A percentile compares a stretch with the other conserved stretches of the same genome.
Evolutionary conservation across 2,797 vertebrate species (phyloP).

Genomic region (Danio tinwini): DNA sequence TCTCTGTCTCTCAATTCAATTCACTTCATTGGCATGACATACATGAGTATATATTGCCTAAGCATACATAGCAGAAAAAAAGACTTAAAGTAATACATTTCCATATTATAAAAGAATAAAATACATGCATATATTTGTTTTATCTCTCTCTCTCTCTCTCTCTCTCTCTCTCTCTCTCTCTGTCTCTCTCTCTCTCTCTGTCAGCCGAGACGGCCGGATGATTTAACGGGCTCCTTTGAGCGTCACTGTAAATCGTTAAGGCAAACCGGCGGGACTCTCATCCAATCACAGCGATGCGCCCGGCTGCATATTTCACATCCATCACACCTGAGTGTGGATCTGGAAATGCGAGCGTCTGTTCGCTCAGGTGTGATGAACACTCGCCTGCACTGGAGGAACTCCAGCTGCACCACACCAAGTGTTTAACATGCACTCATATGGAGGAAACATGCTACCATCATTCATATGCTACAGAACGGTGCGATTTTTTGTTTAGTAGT

Average conservation of each 20-base stretch:
- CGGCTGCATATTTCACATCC: constrained; percentile 27
- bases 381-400: not conserved
- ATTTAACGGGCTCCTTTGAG: constrained; percentile 42
- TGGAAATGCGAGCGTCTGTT: not conserved
- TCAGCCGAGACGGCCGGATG: constrained; percentile 18
- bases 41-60: too few relatives aligned
- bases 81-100: too few relatives aligned
- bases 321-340: constrained; percentile 44
- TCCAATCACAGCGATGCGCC: constrained; percentile 51
- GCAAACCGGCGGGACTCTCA: constrained; percentile 42
- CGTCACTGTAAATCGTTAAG: constrained; percentile 43
- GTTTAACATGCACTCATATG: not conserved
- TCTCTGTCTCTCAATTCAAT: too few relatives aligned
- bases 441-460: not conserved
- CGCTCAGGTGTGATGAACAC: constrained; percentile 17
- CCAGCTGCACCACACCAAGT: too few relatives aligned
- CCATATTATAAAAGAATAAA: too few relatives aligned
- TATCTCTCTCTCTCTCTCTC: too few relatives aligned
- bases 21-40: too few relatives aligned
- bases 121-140: too few relatives aligned
- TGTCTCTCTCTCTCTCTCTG: not conserved
- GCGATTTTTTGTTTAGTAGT: not conserved
- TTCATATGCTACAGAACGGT: not conserved
- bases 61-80: too few relatives aligned
- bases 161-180: too few relatives aligned